Conservation (phyloP, 37 sponge, comb jelly and placozoan genomes). For the Chondrilla cf. caribensis region DNA sequence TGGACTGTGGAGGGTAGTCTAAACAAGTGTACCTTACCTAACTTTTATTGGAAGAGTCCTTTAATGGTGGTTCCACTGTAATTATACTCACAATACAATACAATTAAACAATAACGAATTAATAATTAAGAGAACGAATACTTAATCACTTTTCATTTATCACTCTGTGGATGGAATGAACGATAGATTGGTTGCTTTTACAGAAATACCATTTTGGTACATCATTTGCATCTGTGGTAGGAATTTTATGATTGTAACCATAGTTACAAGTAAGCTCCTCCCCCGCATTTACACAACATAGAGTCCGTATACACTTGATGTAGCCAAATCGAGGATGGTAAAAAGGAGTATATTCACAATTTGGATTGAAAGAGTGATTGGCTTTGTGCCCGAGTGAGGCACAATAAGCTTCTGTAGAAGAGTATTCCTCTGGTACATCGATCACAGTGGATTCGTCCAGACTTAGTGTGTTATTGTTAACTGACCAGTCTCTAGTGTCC, state of each 20-base stretch:
- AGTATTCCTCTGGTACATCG: constrained; percentile 46
- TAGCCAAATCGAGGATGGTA: constrained; percentile 69
- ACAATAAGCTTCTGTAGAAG: constrained; percentile 27
- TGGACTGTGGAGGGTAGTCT: too few species aligned
- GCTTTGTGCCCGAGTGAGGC: constrained; percentile 79
- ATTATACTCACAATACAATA: too few species aligned
- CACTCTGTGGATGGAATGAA: constrained; percentile 64
- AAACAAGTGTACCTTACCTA: too few species aligned
- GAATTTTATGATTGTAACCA: constrained; percentile 55
- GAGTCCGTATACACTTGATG: constrained; percentile 64
- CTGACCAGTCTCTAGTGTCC: constrained; percentile 51
- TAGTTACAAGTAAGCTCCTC: constrained; percentile 71
- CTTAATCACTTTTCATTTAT: too few species aligned
- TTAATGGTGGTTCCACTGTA: too few species aligned
- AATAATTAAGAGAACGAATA: too few species aligned
- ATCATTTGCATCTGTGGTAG: constrained; percentile 35
- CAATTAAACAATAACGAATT: not conserved
- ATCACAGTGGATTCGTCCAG: constrained; percentile 55
- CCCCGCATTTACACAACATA: constrained; percentile 13
- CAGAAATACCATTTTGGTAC: constrained; percentile 62
- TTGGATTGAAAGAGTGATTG: constrained; percentile 61
- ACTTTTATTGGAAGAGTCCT: too few species aligned
- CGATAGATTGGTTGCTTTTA: too few species aligned
- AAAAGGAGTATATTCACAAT: constrained; percentile 54
- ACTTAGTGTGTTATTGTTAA: constrained; percentile 60